Percentiles rank a stretch among this genome's conserved stretches.
phyloP scores from a whole-genome alignment of 2,797 vertebrate genomes.

The Enteromius anoplus region DNA sequence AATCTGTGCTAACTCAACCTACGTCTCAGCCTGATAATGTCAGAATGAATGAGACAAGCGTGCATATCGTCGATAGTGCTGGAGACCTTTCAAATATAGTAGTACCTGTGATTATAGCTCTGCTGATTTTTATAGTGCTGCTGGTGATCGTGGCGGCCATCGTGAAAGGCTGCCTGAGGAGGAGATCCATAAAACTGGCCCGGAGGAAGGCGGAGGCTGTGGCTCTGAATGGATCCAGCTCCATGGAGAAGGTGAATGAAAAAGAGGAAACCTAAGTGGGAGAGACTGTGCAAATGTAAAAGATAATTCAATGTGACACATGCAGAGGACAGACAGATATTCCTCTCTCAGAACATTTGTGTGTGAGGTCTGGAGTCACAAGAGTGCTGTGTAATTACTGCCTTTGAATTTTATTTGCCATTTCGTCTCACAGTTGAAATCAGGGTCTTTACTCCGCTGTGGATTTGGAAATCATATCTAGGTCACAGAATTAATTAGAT shows the following conservation, averaged over 20 bases:
- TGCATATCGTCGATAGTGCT: not conserved
- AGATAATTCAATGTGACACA: constrained; percentile 8
- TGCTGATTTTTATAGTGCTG: constrained; percentile 77
- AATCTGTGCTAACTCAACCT: constrained; percentile 10
- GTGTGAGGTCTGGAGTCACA: constrained; percentile 7
- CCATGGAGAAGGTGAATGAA: constrained; percentile 63
- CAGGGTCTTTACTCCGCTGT: constrained; percentile 19
- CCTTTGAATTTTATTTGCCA: not conserved
- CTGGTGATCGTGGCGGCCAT: constrained; percentile 73
- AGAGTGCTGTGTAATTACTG: not conserved
- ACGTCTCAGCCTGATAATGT: not conserved
- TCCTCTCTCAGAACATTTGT: constrained; percentile 8
- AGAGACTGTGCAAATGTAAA: not conserved
- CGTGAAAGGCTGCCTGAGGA: constrained; percentile 80
- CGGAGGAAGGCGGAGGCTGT: constrained; percentile 55
- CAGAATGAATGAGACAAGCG: not conserved
- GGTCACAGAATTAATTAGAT: not conserved
- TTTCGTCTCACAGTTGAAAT: not conserved
- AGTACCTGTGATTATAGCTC: constrained; percentile 76
- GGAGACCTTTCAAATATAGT: constrained; percentile 63
- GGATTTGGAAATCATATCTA: constrained; percentile 1
- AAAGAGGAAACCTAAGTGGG: constrained; percentile 48
- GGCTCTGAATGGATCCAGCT: constrained; percentile 57
- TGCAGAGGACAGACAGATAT: not conserved
- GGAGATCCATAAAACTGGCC: constrained; percentile 59